Evolutionary conservation across 2,888 invertebrate species (phyloP).

Genomic region (Coelinius sp.): DNA sequence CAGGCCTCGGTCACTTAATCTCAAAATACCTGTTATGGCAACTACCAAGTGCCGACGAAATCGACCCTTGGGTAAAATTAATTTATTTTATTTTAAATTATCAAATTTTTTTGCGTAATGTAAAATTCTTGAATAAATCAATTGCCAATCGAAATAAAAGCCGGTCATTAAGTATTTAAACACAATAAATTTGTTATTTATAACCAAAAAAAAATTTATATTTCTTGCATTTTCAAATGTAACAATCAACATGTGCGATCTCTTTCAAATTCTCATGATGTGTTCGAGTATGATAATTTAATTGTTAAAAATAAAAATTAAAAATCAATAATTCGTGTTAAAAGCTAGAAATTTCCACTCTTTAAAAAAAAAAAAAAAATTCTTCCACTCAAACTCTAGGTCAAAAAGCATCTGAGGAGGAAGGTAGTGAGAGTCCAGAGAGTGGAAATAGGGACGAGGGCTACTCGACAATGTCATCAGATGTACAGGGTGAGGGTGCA

Average conservation of each 20-base stretch:
- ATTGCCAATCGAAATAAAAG: background rate
- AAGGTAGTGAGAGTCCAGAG: conserved; percentile 82
- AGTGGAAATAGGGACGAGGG: conserved; percentile 86
- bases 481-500: conserved; percentile 82
- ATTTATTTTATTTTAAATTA: too few relatives aligned
- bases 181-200: background rate
- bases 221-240: background rate
- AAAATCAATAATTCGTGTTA: too few relatives aligned
- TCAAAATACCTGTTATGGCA: conserved; percentile 76
- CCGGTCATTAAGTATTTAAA: background rate
- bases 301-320: too few relatives aligned
- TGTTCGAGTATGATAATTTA: background rate
- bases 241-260: background rate
- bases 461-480: conserved; percentile 88
- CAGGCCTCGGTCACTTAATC: conserved; percentile 80
- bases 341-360: too few relatives aligned
- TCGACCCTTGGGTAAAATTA: conserved; percentile 69
- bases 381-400: conserved; percentile 57
- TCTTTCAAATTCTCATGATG: background rate
- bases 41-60: conserved; percentile 70
- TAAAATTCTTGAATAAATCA: background rate
- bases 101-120: background rate
- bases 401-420: conserved; percentile 76
- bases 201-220: background rate
- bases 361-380: background rate